Evolutionary conservation across 1,140 invertebrate genomes (phyloP).

Genomic region (Heliothis subflexa): DNA sequence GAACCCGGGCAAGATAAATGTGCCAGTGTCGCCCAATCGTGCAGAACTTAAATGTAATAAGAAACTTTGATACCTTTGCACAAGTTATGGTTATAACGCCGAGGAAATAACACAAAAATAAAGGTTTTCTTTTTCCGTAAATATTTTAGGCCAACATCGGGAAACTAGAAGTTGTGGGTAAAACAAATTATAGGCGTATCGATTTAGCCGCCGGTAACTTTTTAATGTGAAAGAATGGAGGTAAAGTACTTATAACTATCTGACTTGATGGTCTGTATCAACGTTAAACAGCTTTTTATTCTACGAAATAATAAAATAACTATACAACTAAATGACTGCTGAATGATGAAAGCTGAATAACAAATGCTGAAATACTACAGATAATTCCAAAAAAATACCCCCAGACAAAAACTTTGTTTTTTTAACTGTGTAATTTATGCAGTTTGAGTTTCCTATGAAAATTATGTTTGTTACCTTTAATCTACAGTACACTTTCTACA

Average conservation of each 20-base stretch:
- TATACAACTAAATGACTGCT: too few relatives aligned
- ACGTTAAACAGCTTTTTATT: too few relatives aligned
- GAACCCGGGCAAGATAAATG: constrained; percentile 32
- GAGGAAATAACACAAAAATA: constrained; percentile 30
- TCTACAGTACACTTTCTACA: too few relatives aligned
- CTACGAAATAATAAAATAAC: too few relatives aligned
- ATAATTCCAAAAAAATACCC: too few relatives aligned
- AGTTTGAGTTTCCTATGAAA: too few relatives aligned
- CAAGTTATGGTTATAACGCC: constrained; percentile 32
- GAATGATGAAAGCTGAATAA: too few relatives aligned
- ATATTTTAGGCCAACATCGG: background rate
- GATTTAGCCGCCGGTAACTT: background rate
- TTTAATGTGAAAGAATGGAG: background rate
- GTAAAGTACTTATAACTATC: background rate
- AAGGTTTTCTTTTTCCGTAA: constrained; percentile 13
- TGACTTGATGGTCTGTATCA: too few relatives aligned
- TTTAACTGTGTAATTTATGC: too few relatives aligned
- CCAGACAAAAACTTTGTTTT: too few relatives aligned
- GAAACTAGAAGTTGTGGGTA: constrained; percentile 1
- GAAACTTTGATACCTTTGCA: constrained; percentile 18
- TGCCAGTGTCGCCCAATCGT: constrained; percentile 39
- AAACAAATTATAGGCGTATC: background rate
- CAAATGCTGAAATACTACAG: too few relatives aligned
- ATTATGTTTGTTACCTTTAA: too few relatives aligned
- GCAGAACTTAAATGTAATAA: constrained; percentile 43